Evolutionary conservation across 2,888 invertebrate species (phyloP).

Genomic region (Microctonus brassicae): DNA sequence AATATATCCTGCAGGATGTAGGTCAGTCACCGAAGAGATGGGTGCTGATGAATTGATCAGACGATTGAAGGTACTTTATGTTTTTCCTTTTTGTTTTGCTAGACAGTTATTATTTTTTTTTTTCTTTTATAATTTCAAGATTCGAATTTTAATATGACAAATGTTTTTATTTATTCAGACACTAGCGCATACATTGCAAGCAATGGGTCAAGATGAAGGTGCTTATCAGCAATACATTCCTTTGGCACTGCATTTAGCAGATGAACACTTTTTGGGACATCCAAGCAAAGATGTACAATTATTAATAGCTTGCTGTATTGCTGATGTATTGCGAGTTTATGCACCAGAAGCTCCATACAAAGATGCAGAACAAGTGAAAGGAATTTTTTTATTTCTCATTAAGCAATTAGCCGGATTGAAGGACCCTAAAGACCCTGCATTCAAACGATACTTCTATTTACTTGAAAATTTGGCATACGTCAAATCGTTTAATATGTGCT

Average conservation of each 20-base stretch:
- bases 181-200: slow-evolving; percentile 93
- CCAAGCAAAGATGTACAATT: slow-evolving; percentile 93
- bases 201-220: slow-evolving; percentile 96
- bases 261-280: slow-evolving; percentile 93
- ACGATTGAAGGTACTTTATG: slow-evolving; percentile 93
- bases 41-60: slow-evolving; percentile 96
- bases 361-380: slow-evolving; percentile 88
- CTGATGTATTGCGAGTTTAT: slow-evolving; percentile 95
- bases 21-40: slow-evolving; percentile 93
- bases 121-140: neutral
- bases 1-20: slow-evolving; percentile 94
- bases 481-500: slow-evolving; percentile 98
- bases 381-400: slow-evolving; percentile 94
- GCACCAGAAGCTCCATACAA: slow-evolving; percentile 98
- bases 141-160: neutral
- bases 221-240: slow-evolving; percentile 93
- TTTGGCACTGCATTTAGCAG: slow-evolving; percentile 91
- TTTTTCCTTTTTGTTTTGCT: too few species aligned
- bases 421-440: slow-evolving; percentile 97
- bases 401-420: slow-evolving; percentile 93
- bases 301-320: slow-evolving; percentile 96
- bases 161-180: slow-evolving; percentile 72
- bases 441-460: slow-evolving; percentile 97
- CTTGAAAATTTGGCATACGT: slow-evolving; percentile 97
- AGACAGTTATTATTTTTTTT: neutral